Conservation (phyloP, 2,797 vertebrate species). For the Sebastes hubbsi region DNA sequence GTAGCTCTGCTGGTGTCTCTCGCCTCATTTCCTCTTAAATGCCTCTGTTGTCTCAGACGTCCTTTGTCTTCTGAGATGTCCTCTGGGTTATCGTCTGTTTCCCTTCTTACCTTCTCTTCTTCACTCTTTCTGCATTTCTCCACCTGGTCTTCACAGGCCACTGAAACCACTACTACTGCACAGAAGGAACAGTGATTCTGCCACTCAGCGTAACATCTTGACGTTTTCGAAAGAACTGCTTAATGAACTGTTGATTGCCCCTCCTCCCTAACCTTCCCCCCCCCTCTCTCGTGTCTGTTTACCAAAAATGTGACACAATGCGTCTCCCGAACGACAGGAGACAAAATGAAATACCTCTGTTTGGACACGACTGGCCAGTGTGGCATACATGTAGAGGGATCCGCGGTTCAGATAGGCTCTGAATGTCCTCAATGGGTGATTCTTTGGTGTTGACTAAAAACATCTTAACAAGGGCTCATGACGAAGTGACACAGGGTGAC, state of each 20-base stretch:
- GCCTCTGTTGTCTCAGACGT: conserved; percentile 44
- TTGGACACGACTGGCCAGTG: conserved; percentile 64
- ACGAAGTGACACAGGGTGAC: conserved; percentile 53
- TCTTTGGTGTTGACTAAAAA: conserved; percentile 19
- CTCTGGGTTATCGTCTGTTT: conserved; percentile 54
- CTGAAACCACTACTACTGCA: conserved; percentile 74
- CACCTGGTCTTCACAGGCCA: conserved; percentile 48
- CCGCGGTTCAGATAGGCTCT: conserved; percentile 24
- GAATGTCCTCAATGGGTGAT: conserved; percentile 41
- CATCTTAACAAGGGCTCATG: conserved; percentile 72
- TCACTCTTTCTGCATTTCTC: conserved; percentile 19
- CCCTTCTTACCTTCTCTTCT: not conserved
- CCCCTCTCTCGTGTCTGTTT: conserved; percentile 42
- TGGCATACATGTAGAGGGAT: conserved; percentile 40
- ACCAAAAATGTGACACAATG: conserved; percentile 70
- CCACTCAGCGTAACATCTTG: conserved; percentile 48
- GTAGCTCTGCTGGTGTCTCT: conserved; percentile 66
- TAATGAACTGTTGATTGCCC: conserved; percentile 15
- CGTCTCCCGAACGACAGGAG: conserved; percentile 54
- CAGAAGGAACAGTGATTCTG: conserved; percentile 48
- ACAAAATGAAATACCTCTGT: conserved; percentile 74
- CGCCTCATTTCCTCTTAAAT: conserved; percentile 45
- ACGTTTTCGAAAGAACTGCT: conserved; percentile 26
- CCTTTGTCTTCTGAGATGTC: conserved; percentile 42
- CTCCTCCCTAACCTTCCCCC: too few species aligned